Base-by-base conservation (phyloP, 2,888 invertebrate genomes). In the Agrotis exclamationis region DNA sequence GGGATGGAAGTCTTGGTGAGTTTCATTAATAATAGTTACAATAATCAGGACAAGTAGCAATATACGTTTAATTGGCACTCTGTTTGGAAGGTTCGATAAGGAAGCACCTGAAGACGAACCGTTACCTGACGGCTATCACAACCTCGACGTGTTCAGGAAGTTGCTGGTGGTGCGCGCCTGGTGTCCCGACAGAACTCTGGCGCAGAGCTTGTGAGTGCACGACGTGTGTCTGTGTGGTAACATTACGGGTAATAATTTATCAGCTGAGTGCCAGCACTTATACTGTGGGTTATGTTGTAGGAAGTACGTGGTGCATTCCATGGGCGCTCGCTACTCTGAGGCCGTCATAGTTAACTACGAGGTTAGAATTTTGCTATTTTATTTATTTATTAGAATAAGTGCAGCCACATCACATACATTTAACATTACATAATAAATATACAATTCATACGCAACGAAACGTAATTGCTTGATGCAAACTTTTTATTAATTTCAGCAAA, bases 21-120 rank as follows among this genome's bases (percentile, higher is more conserved):
- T 67, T 20, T n/a, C 2, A 59, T 14, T 45, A 13, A 48, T 48
- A 45, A 28, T 28, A 14, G 18, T 2, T 24, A 24, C 28, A 13
- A n/a, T 18, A 53, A 11, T 24, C 9, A 45, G 7, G 11, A 20
- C 16, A 14, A 24, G 1, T n/a, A 33, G 14, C 44, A 18, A 18
- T 1, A 51, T 0, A 59, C 1, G 16, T 59, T 18, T 24, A 24
- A 48, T 24, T 22, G 13, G 0, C 28, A 24, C 9, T 63, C n/a
- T 63, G 11, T 11, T 48, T 85, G 92, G 89, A 78, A 97, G 97
- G 97, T 98, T 97, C 87, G 98, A 98, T 84, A 98, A 98, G 88
- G 98, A 98, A 86, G 97, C 98, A 0, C 99, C 99, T 0, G 99
- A 99, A 92, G 98, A 98, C 83, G 98, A 98, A 90, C 89, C 96